Percentiles rank a stretch among this genome's conserved stretches.
Evolutionary conservation across 2,888 invertebrate genomes (phyloP).

Genomic region (Lomographa bimaculata): DNA sequence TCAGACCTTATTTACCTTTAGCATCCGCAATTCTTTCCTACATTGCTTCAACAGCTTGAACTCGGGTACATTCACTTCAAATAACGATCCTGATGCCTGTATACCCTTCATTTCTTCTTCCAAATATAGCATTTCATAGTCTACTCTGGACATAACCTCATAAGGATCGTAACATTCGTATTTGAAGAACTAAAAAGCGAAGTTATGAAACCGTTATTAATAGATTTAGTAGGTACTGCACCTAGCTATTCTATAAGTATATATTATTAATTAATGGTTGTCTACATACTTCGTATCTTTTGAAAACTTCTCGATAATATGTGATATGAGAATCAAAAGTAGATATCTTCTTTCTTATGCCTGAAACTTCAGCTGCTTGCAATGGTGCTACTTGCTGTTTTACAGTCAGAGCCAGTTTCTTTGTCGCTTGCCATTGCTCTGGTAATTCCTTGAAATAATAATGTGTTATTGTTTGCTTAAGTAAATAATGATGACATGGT

Average conservation of each 20-base stretch:
- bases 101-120: slow-evolving; percentile 94
- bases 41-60: slow-evolving; percentile 96
- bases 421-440: slow-evolving; percentile 97
- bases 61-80: slow-evolving; percentile 97
- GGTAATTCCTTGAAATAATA: slow-evolving; percentile 89
- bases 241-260: too few relatives aligned
- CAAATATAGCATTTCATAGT: slow-evolving; percentile 89
- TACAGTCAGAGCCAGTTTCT: slow-evolving; percentile 94
- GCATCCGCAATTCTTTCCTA: slow-evolving; percentile 93
- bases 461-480: too few relatives aligned
- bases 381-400: slow-evolving; percentile 97
- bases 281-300: slow-evolving; percentile 82
- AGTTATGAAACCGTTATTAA: too few relatives aligned
- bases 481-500: too few relatives aligned
- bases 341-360: slow-evolving; percentile 93
- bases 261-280: neutral
- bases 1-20: slow-evolving; percentile 84
- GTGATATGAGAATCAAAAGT: slow-evolving; percentile 93
- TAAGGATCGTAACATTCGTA: slow-evolving; percentile 90
- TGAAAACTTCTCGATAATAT: slow-evolving; percentile 95
- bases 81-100: slow-evolving; percentile 94
- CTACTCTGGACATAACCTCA: slow-evolving; percentile 89
- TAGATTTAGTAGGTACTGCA: too few relatives aligned
- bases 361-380: slow-evolving; percentile 96
- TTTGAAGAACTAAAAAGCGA: slow-evolving; percentile 84